phyloP scores from a whole-genome alignment of 1,140 invertebrate genomes.

The Dysdera silvatica region DNA sequence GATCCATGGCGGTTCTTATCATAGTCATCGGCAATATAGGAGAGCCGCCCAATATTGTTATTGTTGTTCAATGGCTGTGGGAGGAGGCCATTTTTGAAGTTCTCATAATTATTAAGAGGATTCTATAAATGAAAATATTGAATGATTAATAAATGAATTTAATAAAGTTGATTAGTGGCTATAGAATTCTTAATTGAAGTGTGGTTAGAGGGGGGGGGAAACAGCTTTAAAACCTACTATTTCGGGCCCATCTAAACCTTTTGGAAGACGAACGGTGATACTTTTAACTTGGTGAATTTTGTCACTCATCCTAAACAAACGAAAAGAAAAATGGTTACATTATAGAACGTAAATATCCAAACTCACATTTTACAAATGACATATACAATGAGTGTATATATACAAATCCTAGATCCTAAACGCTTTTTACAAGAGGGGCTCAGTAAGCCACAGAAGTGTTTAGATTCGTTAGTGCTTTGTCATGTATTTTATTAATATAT shows the following conservation, averaged over 20 bases:
- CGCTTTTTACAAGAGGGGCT: no score
- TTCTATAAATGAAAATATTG: conserved; percentile 7
- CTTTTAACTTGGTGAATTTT: conserved; percentile 26
- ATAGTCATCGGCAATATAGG: conserved; percentile 7
- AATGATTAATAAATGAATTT: no score
- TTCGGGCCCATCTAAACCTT: conserved; percentile 23
- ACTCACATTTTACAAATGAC: no score
- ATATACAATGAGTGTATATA: no score
- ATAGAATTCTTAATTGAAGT: no score
- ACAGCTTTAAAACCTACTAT: not conserved
- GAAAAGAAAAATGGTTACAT: not conserved
- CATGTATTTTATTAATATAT: no score
- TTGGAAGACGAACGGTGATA: conserved; percentile 13
- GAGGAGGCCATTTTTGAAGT: conserved; percentile 16
- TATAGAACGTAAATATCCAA: not conserved
- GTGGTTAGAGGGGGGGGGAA: no score
- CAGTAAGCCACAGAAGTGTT: no score
- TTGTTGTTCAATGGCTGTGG: not conserved
- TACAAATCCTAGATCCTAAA: no score
- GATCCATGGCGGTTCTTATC: conserved; percentile 23
- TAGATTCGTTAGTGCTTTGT: no score
- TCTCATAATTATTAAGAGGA: conserved; percentile 24
- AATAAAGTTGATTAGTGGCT: no score
- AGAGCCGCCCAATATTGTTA: conserved; percentile 5
- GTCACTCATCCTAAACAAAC: conserved; percentile 11